Evolutionary conservation across 1,140 invertebrate genomes (phyloP), one percentile per base, ranked within the genome.

Genomic region (Oryzaephilus surinamensis): DNA sequence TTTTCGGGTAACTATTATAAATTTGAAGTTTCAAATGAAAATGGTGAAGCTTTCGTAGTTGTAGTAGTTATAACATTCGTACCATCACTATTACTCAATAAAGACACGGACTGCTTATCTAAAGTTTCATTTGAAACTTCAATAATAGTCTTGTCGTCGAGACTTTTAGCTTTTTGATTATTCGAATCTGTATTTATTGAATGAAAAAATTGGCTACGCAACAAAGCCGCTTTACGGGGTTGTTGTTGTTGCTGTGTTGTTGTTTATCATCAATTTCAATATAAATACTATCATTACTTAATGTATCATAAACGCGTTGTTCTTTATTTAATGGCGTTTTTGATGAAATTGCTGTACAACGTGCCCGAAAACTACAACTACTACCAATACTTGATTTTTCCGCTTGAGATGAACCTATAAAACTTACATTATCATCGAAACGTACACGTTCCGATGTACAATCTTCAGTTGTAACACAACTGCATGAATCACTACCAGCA

Each of bases 371-470:
- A 40, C 57, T 60, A 38, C 57, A 58, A 33, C 57, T 60, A 44
- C 57, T 60, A n/a, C 55, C 55, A 8, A 60, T 60, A 38, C 57
- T 60, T 0, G 51, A 46, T 46, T 60, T 60, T 27, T 59, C 57
- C 1, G 53, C 52, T 34, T 56, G 52, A 23, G 46, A 42, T 0
- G 54, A 46, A 1, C 46, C 48, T 13, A 55, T 58, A 27, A 56
- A 58, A 38, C 55, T 57, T 18, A 73, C 64, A 31, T 71, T 71
- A 48, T 74, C 70, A 41, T 74, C 71, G 42, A 73, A 73, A 19
- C 70, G 61, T 2, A 73, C 69, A 0, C 72, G 55, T 49, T 75
- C 73, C 0, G 73, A 77, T 4, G 62, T 65, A 32, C 69, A 70
- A 40, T 78, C 76, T 41, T 77, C 76, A 10, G 61, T 63, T 12